Evolutionary conservation across 2,888 invertebrate species (phyloP), one percentile per base, ranked within the genome.

Genomic region (Molorchus minor): DNA sequence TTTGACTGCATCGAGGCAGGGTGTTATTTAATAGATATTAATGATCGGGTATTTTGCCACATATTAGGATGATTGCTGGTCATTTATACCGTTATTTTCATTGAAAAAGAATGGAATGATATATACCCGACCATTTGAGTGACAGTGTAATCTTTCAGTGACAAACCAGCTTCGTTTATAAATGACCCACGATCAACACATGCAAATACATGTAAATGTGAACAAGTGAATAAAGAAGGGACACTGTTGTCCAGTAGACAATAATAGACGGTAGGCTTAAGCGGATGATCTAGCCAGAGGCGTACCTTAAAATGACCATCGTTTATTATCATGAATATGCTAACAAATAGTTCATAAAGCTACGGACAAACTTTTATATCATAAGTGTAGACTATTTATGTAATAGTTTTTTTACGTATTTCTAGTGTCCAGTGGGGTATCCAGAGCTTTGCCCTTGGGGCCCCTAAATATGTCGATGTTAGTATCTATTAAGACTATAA

Each of bases 171-270:
- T 75, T 76, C 73, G 76, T 75, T 78, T 78, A 80, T 80, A 80
- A 80, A 80, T 79, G 79, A 75, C 77, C 78, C 75, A 68, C 73
- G 77, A 77, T 77, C 75, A 75, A 71, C 75, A 74, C 74, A 80
- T 80, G 79, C 79, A 80, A 79, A 79, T 80, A 73, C 71, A 80
- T 80, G 78, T 76, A 79, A 79, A 79, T 79, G 73, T 69, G 74
- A 65, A 71, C 70, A 68, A 69, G 62, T 60, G 73, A 69, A 74
- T 73, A 75, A 75, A 76, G 73, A 71, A 75, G 67, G 67, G 68
- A n/a, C 71, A 72, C 71, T 64, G 68, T 72, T 73, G 73, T 71
- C 75, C 75, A 70, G 67, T 69, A 61, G 68, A 68, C 70, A 71
- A 71, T 71, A 69, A 70, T 61, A 63, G 49, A 41, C 25, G 4